phyloP scores from a whole-genome alignment of 2,113 vertebrate species.

The Pedetes capensis region DNA sequence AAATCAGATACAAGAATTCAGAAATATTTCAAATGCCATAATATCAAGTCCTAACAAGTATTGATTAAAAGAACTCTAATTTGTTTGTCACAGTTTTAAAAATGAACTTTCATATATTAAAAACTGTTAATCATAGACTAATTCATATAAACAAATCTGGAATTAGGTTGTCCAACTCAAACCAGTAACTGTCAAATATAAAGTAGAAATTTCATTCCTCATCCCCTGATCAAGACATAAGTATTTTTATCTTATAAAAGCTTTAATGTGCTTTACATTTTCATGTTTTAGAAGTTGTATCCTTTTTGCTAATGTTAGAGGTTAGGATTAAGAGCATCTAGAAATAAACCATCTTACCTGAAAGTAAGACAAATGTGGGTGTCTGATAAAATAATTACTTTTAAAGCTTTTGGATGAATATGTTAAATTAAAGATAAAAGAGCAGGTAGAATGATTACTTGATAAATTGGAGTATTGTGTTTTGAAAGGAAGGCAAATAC shows the following conservation, averaged over 20 bases:
- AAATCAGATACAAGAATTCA: neutral
- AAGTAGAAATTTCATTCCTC: neutral
- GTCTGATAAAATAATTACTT: slow-evolving; percentile 54
- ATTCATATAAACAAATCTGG: neutral
- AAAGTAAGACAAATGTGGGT: slow-evolving; percentile 58
- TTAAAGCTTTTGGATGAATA: slow-evolving; percentile 63
- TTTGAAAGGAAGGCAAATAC: slow-evolving; percentile 74
- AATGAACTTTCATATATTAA: neutral
- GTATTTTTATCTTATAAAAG: neutral
- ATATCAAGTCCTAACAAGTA: neutral
- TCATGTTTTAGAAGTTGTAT: neutral
- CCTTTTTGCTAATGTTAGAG: neutral
- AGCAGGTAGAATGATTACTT: slow-evolving; percentile 71
- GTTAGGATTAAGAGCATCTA: slow-evolving; percentile 49
- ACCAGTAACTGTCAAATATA: neutral
- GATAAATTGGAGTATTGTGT: slow-evolving; percentile 75
- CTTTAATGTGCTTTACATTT: slow-evolving; percentile 36
- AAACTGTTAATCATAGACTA: neutral
- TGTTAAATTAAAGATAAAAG: slow-evolving; percentile 67
- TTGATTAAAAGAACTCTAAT: neutral
- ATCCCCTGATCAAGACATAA: neutral
- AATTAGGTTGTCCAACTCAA: neutral
- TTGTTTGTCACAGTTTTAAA: neutral
- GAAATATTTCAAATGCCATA: neutral
- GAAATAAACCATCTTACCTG: slow-evolving; percentile 12